Conservation (phyloP, 2,797 vertebrate species). For the Clamator glandarius region DNA sequence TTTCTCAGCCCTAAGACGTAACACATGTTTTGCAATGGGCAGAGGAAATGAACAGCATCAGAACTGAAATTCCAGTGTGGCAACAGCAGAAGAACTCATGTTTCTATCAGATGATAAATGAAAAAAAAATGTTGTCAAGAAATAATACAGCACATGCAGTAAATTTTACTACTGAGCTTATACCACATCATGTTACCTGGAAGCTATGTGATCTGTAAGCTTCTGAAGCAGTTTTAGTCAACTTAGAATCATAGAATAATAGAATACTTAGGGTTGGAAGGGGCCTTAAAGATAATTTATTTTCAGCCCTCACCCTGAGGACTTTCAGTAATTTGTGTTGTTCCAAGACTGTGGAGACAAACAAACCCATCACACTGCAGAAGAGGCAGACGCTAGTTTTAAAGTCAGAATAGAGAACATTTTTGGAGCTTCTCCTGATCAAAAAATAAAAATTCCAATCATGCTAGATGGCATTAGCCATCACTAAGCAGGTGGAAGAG, state of each 20-base stretch:
- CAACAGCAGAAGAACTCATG: background rate
- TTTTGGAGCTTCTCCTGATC: background rate
- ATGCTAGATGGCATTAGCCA: background rate
- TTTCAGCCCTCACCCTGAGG: background rate
- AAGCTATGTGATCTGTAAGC: background rate
- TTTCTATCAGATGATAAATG: background rate
- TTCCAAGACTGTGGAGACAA: background rate
- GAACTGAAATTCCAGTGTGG: background rate
- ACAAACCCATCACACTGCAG: background rate
- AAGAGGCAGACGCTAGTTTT: background rate
- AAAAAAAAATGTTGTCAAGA: slow-evolving; percentile 12
- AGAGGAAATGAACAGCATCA: background rate
- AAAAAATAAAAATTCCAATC: background rate
- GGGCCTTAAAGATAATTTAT: no score
- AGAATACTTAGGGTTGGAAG: no score
- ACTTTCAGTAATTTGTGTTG: background rate
- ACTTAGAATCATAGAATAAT: no score
- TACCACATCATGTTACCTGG: background rate
- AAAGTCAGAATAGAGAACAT: background rate
- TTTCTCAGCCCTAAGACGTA: background rate
- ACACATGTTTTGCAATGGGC: background rate
- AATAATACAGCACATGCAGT: background rate
- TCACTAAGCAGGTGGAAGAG: background rate
- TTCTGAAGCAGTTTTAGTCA: background rate
- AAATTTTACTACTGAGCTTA: background rate